Evolutionary conservation across 1,140 invertebrate species (phyloP), one percentile per base, ranked within the genome.

Genomic region (Brachionus calyciflorus): DNA sequence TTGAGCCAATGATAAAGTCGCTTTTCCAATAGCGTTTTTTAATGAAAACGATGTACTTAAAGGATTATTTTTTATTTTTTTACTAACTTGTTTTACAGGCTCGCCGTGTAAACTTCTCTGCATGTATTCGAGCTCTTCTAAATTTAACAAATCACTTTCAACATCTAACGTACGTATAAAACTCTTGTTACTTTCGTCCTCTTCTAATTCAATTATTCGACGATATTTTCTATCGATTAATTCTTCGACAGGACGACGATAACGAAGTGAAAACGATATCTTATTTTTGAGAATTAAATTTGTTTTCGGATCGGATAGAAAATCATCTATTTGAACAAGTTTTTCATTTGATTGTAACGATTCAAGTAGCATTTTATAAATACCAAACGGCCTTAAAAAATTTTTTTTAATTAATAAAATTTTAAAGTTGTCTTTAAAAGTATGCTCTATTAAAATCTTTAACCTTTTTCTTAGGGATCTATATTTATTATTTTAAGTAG

Each of bases 1-100:
- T 40, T 73, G 69, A 30, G 69, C 69, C 1, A 73, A 21, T 24
- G 69, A 30, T 17, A 73, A 37, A 51, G 69, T 73, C 10, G 69
- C 69, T 55, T 51, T 51, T n/a, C 44, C 69, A 51, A 73, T 73
- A 2, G 69, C 69, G 21, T 24, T 26, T 44, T 65, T 65, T 12
- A 65, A 19, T 10, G 37, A 41, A 46, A 65, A 21, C 9, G 55
- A 37, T 3, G 41, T 44, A 44, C 26, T 65, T 26, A 24, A 10
- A n/a, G n/a, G n/a, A n/a, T n/a, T n/a, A 26, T 9, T 44, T 17
- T 12, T 14, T 19, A 3, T 33, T 37, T 21, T 19, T 12, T 21
- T 28, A 1, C 10, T 60, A 12, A 33, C 26, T 10, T n/a, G 10
- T 28, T 24, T 30, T 37, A 28, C 30, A 28, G 1, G 10, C 10